Conservation (phyloP, 1,140 invertebrate species). For the Hormaphis cornu region DNA sequence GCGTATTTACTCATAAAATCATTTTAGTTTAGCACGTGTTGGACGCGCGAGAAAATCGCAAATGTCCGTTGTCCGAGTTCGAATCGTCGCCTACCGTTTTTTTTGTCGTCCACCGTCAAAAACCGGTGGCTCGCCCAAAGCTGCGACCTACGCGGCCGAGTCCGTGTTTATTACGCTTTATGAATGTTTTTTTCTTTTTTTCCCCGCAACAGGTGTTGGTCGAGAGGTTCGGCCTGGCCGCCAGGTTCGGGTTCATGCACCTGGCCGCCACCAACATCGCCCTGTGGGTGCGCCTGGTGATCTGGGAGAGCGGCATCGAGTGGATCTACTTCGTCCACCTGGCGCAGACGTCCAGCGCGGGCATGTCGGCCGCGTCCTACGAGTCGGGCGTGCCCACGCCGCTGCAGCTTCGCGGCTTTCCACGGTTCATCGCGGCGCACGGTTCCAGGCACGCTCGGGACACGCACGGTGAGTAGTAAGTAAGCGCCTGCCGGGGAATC, state of each 20-base stretch:
- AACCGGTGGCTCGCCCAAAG: too few species aligned
- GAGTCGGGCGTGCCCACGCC: slow-evolving; percentile 41
- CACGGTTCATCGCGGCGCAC: slow-evolving; percentile 42
- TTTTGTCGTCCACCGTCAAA: too few species aligned
- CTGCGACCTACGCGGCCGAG: too few species aligned
- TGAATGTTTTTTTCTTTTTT: too few species aligned
- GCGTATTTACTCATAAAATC: too few species aligned
- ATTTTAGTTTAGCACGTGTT: too few species aligned
- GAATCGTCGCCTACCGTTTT: too few species aligned
- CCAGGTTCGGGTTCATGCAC: slow-evolving; percentile 53
- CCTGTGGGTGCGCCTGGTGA: slow-evolving; percentile 51
- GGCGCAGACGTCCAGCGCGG: slow-evolving; percentile 40
- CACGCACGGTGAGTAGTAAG: too few species aligned
- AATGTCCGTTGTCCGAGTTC: too few species aligned
- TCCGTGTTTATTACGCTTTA: too few species aligned
- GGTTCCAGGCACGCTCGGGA: slow-evolving; percentile 36
- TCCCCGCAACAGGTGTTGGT: slow-evolving; percentile 49
- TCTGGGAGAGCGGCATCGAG: slow-evolving; percentile 51
- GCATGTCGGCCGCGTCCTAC: slow-evolving; percentile 33
- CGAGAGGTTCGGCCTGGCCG: slow-evolving; percentile 48
- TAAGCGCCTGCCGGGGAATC: too few species aligned
- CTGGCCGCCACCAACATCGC: slow-evolving; percentile 53
- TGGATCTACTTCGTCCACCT: slow-evolving; percentile 49
- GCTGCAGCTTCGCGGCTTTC: slow-evolving; percentile 44
- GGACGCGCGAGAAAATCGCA: too few species aligned